Evolutionary conservation across 2,797 vertebrate species (phyloP).

Genomic region (Eospalax fontanierii): DNA sequence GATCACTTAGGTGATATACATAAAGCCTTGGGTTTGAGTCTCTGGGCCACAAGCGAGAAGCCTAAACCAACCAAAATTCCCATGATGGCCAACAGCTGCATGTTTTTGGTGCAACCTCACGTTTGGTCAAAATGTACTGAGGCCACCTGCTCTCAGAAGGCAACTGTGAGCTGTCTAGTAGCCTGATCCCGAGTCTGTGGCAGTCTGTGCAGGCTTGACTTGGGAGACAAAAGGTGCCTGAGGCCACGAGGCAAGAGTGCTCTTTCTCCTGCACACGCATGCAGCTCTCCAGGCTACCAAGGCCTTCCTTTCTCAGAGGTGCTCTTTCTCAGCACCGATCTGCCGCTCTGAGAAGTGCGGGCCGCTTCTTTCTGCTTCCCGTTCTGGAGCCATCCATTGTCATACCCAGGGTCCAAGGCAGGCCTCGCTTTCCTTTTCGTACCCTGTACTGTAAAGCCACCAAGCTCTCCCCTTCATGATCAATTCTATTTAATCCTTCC

Average conservation of each 20-base stretch:
- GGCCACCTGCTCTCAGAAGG: neutral
- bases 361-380: too few relatives aligned
- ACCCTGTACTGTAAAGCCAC: neutral
- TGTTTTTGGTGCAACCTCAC: neutral
- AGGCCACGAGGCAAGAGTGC: neutral
- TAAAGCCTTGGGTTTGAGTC: neutral
- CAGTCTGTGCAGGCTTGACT: rapidly evolving
- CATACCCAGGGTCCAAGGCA: neutral
- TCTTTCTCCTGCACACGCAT: neutral
- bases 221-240: neutral
- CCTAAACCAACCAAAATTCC: neutral
- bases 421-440: neutral
- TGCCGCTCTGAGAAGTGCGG: neutral
- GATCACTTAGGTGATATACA: neutral
- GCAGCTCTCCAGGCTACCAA: neutral
- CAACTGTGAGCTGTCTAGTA: neutral
- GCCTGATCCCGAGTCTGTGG: neutral
- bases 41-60: neutral
- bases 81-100: too few relatives aligned
- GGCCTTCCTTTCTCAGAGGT: neutral
- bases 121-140: neutral
- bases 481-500: neutral
- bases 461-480: neutral
- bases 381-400: neutral
- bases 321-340: neutral